These are phyloP conservation scores for Urophycis tenuis DNA, from an alignment of 2,797 vertebrate genomes.

Conservation along the genomic window DNA sequence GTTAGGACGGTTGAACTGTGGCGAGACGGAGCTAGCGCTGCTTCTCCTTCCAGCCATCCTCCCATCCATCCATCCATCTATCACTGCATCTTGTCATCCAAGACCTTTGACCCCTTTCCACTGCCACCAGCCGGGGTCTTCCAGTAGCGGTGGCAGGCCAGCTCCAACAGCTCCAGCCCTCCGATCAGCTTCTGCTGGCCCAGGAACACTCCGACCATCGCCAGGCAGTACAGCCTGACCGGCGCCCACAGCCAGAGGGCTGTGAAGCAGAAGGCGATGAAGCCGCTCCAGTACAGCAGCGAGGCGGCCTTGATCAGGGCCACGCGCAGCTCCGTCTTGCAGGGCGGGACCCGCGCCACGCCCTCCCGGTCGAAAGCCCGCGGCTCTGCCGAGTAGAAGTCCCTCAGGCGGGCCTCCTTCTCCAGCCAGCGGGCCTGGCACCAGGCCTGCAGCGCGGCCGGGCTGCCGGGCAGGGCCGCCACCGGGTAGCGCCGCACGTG, in stretches of 20 bases:
- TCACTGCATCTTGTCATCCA: constrained; percentile 55
- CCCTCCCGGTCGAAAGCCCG: constrained; percentile 72
- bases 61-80: not conserved
- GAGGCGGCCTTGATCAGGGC: constrained; percentile 79
- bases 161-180: constrained; percentile 88
- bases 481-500: constrained; percentile 81
- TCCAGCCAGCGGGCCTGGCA: constrained; percentile 89
- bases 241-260: constrained; percentile 77
- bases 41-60: constrained; percentile 14
- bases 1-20: not conserved
- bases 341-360: constrained; percentile 75
- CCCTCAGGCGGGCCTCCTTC: constrained; percentile 82
- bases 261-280: constrained; percentile 69
- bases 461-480: constrained; percentile 67
- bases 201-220: constrained; percentile 70
- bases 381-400: constrained; percentile 76
- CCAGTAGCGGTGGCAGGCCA: constrained; percentile 79
- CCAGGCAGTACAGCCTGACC: constrained; percentile 75
- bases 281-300: constrained; percentile 84
- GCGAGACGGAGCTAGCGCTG: not conserved
- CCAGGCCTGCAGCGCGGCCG: constrained; percentile 79
- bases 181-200: constrained; percentile 81
- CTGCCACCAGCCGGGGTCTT: constrained; percentile 26
- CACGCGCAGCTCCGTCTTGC: constrained; percentile 89
- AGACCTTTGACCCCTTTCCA: constrained; percentile 32